These are phyloP conservation scores for Galaxea fascicularis DNA, from an alignment of 92 coral and sea anemone genomes.

Conservation along the genomic window DNA sequence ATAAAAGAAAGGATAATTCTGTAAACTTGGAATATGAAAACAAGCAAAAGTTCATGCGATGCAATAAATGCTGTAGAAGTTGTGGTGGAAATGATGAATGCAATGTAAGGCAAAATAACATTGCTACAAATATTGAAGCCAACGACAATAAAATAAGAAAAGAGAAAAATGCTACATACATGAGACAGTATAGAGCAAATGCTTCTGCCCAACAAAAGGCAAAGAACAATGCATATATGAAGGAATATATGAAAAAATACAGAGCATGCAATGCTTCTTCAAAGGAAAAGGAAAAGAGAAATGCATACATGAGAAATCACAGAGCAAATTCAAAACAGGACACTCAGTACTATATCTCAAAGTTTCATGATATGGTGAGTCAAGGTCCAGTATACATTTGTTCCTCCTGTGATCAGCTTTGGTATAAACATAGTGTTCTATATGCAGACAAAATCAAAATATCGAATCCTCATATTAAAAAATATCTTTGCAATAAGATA, in stretches of 20 bases:
- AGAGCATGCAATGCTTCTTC: not conserved
- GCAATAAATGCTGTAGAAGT: no score
- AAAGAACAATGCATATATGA: not conserved
- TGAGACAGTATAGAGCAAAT: not conserved
- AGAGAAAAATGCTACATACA: not conserved
- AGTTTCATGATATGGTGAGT: slow-evolving; percentile 44
- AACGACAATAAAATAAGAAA: not conserved
- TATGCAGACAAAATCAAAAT: not conserved
- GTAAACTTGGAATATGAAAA: not conserved
- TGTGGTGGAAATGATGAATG: not conserved
- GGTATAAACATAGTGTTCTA: slow-evolving; percentile 66
- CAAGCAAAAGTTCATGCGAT: no score
- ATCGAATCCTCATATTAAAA: not conserved
- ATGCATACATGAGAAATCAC: slow-evolving; percentile 30
- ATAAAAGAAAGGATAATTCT: not conserved
- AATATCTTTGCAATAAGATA: slow-evolving; percentile 33
- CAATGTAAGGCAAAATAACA: not conserved
- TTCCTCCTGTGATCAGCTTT: slow-evolving; percentile 70
- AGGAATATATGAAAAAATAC: no score
- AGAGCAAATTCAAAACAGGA: slow-evolving; percentile 15
- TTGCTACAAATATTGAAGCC: not conserved
- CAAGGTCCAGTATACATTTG: slow-evolving; percentile 63
- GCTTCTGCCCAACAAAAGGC: not conserved
- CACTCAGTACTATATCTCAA: slow-evolving; percentile 19
- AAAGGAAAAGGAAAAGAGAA: not conserved